phyloP scores from a whole-genome alignment of 2,888 invertebrate species.

The Carabus problematicus region DNA sequence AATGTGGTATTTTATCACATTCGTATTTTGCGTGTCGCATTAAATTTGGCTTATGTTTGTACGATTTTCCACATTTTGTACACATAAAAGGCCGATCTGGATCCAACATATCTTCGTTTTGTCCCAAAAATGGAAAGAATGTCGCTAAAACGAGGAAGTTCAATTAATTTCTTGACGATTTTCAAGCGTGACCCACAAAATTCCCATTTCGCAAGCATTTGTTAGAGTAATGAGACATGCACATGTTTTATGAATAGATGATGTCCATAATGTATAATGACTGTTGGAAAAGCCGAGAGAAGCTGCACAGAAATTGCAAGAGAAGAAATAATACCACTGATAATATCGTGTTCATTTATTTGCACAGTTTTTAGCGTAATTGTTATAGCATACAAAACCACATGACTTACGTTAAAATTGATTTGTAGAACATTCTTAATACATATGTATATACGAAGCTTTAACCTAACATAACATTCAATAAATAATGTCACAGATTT shows the following conservation, averaged over 20 bases:
- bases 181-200: not conserved
- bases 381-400: no score
- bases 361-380: no score
- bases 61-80: slow-evolving; percentile 75
- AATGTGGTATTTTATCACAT: slow-evolving; percentile 70
- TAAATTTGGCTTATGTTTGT: slow-evolving; percentile 74
- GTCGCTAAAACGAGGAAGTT: slow-evolving; percentile 27
- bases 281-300: no score
- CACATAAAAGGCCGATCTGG: slow-evolving; percentile 56
- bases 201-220: slow-evolving; percentile 1
- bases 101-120: slow-evolving; percentile 12
- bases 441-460: no score
- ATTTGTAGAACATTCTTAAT: no score
- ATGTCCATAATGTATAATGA: no score
- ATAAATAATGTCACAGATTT: no score
- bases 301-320: no score
- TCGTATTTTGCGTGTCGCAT: slow-evolving; percentile 75
- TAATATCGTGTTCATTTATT: no score
- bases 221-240: slow-evolving; percentile 24
- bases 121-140: slow-evolving; percentile 27
- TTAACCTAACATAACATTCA: no score
- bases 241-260: slow-evolving; percentile 19
- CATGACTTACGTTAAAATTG: no score
- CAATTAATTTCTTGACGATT: slow-evolving; percentile 7
- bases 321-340: no score